Base-by-base conservation (phyloP, 2,888 invertebrate genomes). In the Cetonia aurata region DNA sequence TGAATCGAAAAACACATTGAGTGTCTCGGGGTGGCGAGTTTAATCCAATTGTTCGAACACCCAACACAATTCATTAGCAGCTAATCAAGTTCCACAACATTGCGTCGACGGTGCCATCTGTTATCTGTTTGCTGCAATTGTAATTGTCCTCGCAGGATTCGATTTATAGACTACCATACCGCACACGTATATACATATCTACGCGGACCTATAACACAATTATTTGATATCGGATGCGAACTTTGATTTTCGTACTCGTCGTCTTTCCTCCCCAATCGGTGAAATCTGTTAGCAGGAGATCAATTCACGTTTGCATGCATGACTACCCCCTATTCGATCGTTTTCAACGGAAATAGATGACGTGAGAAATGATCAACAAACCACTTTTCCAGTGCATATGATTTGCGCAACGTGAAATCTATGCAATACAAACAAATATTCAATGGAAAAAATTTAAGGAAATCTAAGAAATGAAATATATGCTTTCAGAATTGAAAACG, bases 61-160 rank as follows among this genome's bases (percentile, higher is more conserved):
- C 77, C 79, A 77, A 79, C 80, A 79, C 81, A 80, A 82, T 82
- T 82, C 82, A 82, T 82, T 82, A 82, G 80, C 74, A 80, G 78
- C 82, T 81, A 82, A 82, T 82, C 82, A 82, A 80, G 82, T 82
- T 81, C 81, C 82, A 81, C 82, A 82, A 81, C 82, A 80, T 80
- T 80, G 81, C 79, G 78, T 77, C 76, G 74, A 74, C 76, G 75
- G 77, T 73, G 75, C 77, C 80, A 79, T 80, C 80, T 80, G 81
- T 78, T 81, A 81, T 81, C 81, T 78, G 78, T 79, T 77, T 75
- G 74, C 72, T 77, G 77, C 79, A 78, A 76, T 75, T 78, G 78
- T 78, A 79, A 79, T 79, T 80, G 77, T 78, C 79, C 72, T 75
- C 71, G 67, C 67, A 73, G 74, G 76, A 77, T 79, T 80, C 80